Evolutionary conservation across 2,113 vertebrate genomes (phyloP).

Genomic region (Glaucomys volans): DNA sequence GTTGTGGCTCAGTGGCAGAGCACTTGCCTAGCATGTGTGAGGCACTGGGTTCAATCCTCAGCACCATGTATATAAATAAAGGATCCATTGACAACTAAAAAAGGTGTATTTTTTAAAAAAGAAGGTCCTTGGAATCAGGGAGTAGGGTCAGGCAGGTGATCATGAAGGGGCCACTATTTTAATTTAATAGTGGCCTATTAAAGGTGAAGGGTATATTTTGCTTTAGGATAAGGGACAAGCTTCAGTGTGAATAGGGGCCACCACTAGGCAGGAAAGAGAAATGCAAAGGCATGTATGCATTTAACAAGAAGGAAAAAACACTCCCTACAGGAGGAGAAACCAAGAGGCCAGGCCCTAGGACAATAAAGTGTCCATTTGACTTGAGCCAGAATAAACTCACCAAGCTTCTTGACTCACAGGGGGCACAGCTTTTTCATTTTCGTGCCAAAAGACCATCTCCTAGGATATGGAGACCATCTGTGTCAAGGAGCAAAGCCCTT

Average conservation of each 20-base stretch:
- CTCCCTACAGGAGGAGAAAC: slow-evolving; percentile 8
- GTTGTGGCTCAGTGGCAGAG: too few species aligned
- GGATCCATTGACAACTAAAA: too few species aligned
- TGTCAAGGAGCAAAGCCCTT: slow-evolving; percentile 79
- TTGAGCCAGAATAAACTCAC: slow-evolving; percentile 73
- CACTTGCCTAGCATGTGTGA: too few species aligned
- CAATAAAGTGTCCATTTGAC: slow-evolving; percentile 68
- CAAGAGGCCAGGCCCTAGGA: slow-evolving; percentile 37
- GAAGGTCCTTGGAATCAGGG: neutral
- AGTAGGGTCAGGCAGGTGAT: neutral
- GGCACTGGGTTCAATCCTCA: too few species aligned
- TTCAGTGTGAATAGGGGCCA: neutral
- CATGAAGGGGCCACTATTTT: neutral
- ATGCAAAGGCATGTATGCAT: neutral
- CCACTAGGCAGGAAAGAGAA: slow-evolving; percentile 16
- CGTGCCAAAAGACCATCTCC: slow-evolving; percentile 81
- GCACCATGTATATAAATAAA: too few species aligned
- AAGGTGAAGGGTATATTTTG: slow-evolving; percentile 24
- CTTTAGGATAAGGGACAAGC: neutral
- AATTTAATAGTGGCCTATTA: neutral
- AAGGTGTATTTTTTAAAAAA: too few species aligned
- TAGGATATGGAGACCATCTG: slow-evolving; percentile 82
- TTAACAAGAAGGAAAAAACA: slow-evolving; percentile 5
- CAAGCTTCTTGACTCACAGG: slow-evolving; percentile 75
- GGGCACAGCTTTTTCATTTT: slow-evolving; percentile 77